phyloP scores from a whole-genome alignment of 2,113 vertebrate genomes.

The Nesospiza acunhae region DNA sequence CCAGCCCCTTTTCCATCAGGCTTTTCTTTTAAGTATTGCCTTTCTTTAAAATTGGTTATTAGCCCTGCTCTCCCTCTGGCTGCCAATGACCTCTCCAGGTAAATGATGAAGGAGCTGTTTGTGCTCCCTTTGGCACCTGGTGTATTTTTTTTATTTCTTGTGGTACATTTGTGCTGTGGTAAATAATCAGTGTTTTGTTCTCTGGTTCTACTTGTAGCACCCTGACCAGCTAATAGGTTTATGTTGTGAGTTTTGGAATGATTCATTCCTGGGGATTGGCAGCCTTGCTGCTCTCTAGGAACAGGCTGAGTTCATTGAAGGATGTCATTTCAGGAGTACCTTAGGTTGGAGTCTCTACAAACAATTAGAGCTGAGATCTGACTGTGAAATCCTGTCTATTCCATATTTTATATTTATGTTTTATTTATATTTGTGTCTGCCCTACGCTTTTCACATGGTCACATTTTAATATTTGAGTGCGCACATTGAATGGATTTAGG shows the following conservation, averaged over 20 bases:
- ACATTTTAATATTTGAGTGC: background rate
- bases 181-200: slow-evolving; percentile 20
- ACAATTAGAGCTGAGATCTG: background rate
- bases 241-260: slow-evolving; percentile 46
- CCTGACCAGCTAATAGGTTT: slow-evolving; percentile 53
- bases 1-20: background rate
- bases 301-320: slow-evolving; percentile 10
- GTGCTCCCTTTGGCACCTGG: background rate
- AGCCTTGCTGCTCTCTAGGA: slow-evolving; percentile 65
- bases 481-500: background rate
- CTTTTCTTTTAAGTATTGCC: background rate
- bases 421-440: background rate
- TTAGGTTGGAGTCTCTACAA: background rate
- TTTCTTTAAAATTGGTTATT: background rate
- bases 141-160: background rate
- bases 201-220: background rate
- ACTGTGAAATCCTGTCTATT: background rate
- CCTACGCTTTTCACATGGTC: background rate
- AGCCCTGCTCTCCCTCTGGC: background rate
- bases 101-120: background rate
- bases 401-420: background rate
- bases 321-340: background rate
- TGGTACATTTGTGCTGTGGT: background rate
- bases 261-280: slow-evolving; percentile 59
- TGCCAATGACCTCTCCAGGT: background rate